phyloP scores from a whole-genome alignment of 2,888 invertebrate species.

The Calameuta idolon region DNA sequence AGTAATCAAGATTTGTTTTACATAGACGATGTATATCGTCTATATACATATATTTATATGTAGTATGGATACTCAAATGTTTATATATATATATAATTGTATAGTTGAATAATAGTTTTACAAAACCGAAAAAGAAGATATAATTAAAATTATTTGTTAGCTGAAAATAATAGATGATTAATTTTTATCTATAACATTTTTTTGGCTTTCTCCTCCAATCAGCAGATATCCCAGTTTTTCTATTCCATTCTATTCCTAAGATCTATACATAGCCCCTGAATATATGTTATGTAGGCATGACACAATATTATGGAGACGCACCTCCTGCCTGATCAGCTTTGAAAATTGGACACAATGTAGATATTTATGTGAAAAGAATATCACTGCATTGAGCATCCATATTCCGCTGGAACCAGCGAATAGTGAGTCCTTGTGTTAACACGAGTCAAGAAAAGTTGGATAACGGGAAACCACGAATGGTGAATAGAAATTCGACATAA shows the following conservation, averaged over 20 bases:
- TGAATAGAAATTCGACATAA: too few species aligned
- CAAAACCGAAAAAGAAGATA: not conserved
- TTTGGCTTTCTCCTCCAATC: too few species aligned
- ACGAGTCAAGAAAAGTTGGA: too few species aligned
- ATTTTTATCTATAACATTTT: not conserved
- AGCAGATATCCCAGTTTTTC: too few species aligned
- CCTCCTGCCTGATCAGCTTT: not conserved
- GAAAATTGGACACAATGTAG: too few species aligned
- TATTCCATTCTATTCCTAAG: too few species aligned
- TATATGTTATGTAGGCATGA: not conserved
- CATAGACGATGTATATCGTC: not conserved
- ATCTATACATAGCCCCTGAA: not conserved
- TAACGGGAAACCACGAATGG: too few species aligned
- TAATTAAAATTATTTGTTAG: not conserved
- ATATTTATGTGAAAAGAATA: too few species aligned
- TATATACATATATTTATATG: not conserved
- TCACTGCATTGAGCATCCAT: too few species aligned
- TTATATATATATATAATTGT: not conserved
- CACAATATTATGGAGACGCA: not conserved
- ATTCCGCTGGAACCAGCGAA: too few species aligned
- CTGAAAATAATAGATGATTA: not conserved
- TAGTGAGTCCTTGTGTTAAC: too few species aligned
- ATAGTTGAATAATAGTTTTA: not conserved
- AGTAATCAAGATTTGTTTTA: not conserved
- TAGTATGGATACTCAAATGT: not conserved